Conservation (phyloP, 1,140 invertebrate species). For the Archivesica marissinica region DNA sequence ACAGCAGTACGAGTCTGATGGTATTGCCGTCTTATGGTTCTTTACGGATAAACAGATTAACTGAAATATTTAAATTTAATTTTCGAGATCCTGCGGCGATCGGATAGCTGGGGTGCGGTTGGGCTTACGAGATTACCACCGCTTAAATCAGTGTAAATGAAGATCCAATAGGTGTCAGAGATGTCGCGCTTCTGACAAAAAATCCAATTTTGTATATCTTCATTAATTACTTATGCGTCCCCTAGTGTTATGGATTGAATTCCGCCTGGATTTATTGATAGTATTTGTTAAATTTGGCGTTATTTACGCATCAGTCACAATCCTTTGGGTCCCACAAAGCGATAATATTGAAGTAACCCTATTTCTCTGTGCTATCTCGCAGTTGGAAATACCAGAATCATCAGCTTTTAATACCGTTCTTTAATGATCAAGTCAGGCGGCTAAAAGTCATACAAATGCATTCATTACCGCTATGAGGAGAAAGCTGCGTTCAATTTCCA, state of each 20-base stretch:
- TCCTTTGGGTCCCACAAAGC: neutral
- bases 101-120: constrained; percentile 11
- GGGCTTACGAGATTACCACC: neutral
- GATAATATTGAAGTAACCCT: neutral
- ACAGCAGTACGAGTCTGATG: too few species aligned
- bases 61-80: too few species aligned
- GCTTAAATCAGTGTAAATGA: constrained; percentile 10
- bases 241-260: constrained; percentile 16
- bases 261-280: constrained; percentile 10
- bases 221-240: constrained; percentile 40
- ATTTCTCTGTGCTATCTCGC: neutral
- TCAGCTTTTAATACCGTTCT: constrained; percentile 14
- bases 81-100: neutral
- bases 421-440: constrained; percentile 18
- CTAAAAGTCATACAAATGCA: constrained; percentile 39
- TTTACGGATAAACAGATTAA: too few species aligned
- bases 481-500: neutral
- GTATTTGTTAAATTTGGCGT: constrained; percentile 43
- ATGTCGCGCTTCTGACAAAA: constrained; percentile 9
- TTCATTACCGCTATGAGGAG: constrained; percentile 13
- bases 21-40: too few species aligned
- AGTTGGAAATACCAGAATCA: neutral
- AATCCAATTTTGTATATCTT: constrained; percentile 48
- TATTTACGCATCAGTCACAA: constrained; percentile 19
- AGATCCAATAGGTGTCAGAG: constrained; percentile 32